phyloP scores from a whole-genome alignment of 2,797 vertebrate genomes.

The Schizopygopsis malacanthus region DNA sequence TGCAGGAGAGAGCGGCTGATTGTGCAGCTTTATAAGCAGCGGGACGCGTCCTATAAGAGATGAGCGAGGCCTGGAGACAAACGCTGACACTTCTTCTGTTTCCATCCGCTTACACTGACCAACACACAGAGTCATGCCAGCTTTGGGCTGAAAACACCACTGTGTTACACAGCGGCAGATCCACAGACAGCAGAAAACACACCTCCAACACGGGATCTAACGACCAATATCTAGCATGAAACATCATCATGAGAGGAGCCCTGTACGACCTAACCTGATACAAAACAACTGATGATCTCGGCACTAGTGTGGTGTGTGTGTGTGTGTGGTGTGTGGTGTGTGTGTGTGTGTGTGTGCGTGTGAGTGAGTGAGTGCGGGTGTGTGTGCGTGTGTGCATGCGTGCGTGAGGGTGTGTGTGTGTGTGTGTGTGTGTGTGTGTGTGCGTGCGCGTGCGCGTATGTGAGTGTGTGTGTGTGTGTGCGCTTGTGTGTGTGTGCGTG shows the following conservation, averaged over 20 bases:
- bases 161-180: background rate
- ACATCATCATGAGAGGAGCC: too few relatives aligned
- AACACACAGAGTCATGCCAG: background rate
- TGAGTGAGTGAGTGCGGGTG: too few relatives aligned
- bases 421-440: too few relatives aligned
- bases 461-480: too few relatives aligned
- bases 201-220: background rate
- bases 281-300: background rate
- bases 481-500: too few relatives aligned
- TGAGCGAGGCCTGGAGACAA: background rate
- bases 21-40: constrained; percentile 33
- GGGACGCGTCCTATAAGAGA: background rate
- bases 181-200: background rate
- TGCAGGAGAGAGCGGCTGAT: constrained; percentile 14
- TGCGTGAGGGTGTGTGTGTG: too few relatives aligned
- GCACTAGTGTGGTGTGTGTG: too few relatives aligned
- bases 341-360: too few relatives aligned
- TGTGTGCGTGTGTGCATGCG: too few relatives aligned
- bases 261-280: background rate
- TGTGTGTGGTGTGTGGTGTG: too few relatives aligned
- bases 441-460: too few relatives aligned
- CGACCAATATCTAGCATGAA: background rate
- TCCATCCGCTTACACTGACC: too few relatives aligned
- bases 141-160: background rate
- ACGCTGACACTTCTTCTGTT: background rate